Conservation (phyloP, 2,113 vertebrate species). For the Lamprotornis superbus region DNA sequence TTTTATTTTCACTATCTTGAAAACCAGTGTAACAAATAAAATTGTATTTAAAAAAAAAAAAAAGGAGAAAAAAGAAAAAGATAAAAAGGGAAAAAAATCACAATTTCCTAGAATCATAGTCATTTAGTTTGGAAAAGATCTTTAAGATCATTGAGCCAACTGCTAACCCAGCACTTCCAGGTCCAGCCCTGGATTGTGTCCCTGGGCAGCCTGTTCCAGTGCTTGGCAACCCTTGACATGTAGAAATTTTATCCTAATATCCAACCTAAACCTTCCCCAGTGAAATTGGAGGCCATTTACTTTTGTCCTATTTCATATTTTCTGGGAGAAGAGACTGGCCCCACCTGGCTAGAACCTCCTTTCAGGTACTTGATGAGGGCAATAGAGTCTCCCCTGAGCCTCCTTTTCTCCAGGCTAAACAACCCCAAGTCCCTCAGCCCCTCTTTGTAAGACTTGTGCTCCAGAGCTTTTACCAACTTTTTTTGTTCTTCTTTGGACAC, state of each 20-base stretch:
- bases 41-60: background rate
- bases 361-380: background rate
- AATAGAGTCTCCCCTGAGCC: background rate
- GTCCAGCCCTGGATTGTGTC: background rate
- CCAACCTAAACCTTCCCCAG: background rate
- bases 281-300: background rate
- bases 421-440: background rate
- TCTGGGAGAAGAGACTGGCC: background rate
- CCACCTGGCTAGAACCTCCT: background rate
- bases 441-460: background rate
- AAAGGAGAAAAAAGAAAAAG: background rate
- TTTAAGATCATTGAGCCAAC: background rate
- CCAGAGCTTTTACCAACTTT: background rate
- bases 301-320: background rate
- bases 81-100: rapidly evolving
- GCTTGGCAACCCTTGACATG: background rate
- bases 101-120: background rate
- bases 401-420: background rate
- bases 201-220: background rate
- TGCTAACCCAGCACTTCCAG: background rate
- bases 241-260: background rate
- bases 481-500: background rate
- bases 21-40: background rate
- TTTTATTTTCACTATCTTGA: background rate
- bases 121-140: background rate